Evolutionary conservation across 2,888 invertebrate species (phyloP).

Genomic region (Harpalus rufipes): DNA sequence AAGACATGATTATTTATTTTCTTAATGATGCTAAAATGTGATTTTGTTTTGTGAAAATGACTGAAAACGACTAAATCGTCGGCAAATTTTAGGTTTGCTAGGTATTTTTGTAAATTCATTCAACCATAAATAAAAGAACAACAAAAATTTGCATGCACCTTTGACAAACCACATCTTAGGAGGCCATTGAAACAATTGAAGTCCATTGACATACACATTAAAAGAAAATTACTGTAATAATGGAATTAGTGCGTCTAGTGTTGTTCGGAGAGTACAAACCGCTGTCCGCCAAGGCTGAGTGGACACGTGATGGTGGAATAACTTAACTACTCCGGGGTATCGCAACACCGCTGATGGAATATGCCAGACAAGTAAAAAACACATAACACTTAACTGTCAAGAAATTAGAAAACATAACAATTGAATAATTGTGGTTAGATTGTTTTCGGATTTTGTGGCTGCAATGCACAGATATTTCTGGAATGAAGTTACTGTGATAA

Average conservation of each 20-base stretch:
- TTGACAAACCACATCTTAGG: not conserved
- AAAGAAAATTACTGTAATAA: constrained; percentile 62
- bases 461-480: not conserved
- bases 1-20: no score
- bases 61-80: no score
- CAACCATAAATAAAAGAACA: not conserved
- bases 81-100: no score
- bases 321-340: not conserved
- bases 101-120: no score
- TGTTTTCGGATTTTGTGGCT: not conserved
- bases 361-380: constrained; percentile 35
- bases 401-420: not conserved
- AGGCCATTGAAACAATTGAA: constrained; percentile 43
- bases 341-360: constrained; percentile 23
- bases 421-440: not conserved
- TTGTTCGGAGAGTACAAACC: constrained; percentile 52
- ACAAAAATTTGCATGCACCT: not conserved
- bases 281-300: constrained; percentile 56
- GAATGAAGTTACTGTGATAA: not conserved
- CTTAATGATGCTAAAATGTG: no score
- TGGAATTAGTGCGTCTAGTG: constrained; percentile 24
- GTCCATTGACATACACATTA: constrained; percentile 49
- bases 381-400: constrained; percentile 33
- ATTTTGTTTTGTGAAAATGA: no score
- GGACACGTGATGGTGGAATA: constrained; percentile 45